Base-by-base conservation (phyloP, 2,113 vertebrate genomes). In the Apodemus speciosus region DNA sequence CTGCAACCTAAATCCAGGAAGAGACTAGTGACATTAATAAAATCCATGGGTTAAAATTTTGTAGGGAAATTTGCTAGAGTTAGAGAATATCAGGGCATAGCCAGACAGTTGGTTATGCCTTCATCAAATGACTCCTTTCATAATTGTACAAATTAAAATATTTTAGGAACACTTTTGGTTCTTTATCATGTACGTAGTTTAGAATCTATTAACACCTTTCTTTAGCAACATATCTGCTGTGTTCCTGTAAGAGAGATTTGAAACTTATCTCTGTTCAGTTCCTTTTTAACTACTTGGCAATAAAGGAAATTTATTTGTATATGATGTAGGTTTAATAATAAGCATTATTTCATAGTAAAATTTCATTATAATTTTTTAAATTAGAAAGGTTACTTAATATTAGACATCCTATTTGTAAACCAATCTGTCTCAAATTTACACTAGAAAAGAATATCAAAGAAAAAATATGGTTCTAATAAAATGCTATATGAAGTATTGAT, bases 381-480 rank as follows among this genome's bases (percentile, higher is more conserved):
- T 96, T 80, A 88, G 46, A 90, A 16, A 89, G 95, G 94, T 64
- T 4, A 49, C 30, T 66, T 21, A 25, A 64, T 60, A 20, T 96
- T 11, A 96, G 90, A 76, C 96, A 25, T 92, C 11, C 83, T 8
- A 88, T 20, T 51, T 46, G 64, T 91, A 58, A 7, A 72, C 18
- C 2, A 72, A 11, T 30, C 49, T 83, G 10, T 30, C 30, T 94
- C 38, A 69, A 73, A 69, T 23, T 80, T 10, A 95, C 94, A 77
- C 88, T 85, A 79, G 84, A 43, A 96, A 7, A 91, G 27, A 62
- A 66, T 84, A 56, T 89, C 4, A 73, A 88, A 81, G 51, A 88
- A 58, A 71, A 91, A 46, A 27, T 16, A 38, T 23, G 3, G 84
- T 68, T 58, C 91, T 35, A 77, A 81, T 27, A 79, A 79, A 89